phyloP scores from a whole-genome alignment of 92 coral and sea anemone species.

The Phenganax stokvisi region DNA sequence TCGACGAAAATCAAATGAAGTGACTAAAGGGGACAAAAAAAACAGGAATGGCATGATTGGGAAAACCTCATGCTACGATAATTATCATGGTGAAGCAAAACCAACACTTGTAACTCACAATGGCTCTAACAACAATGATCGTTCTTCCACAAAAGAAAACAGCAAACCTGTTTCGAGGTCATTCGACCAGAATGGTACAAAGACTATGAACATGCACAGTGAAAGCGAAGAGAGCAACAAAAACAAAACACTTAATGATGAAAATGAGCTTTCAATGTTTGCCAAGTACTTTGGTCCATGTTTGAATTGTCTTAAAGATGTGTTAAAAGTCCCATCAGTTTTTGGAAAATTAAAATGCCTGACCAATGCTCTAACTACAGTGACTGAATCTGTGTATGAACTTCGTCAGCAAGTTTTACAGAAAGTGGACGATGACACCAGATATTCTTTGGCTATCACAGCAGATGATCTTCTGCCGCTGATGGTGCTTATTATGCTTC shows the following conservation, averaged over 20 bases:
- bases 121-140: not conserved
- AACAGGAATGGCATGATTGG: not conserved
- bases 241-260: not conserved
- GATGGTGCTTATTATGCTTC: slow-evolving; percentile 83
- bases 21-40: not conserved
- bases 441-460: slow-evolving; percentile 72
- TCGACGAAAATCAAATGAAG: not conserved
- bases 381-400: slow-evolving; percentile 74
- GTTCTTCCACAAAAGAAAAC: not conserved
- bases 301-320: slow-evolving; percentile 65
- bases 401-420: slow-evolving; percentile 56
- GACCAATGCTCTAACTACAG: slow-evolving; percentile 75
- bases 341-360: slow-evolving; percentile 76
- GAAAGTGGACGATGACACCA: slow-evolving; percentile 48
- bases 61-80: not conserved
- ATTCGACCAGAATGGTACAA: not conserved
- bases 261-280: slow-evolving; percentile 58
- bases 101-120: not conserved
- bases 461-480: slow-evolving; percentile 92
- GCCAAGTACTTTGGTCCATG: slow-evolving; percentile 94
- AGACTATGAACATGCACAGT: too few species aligned
- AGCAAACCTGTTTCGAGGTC: not conserved
- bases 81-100: not conserved
- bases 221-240: not conserved
- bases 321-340: slow-evolving; percentile 68